Evolutionary conservation across 2,888 invertebrate species (phyloP).

Genomic region (Adelphocoris suturalis): DNA sequence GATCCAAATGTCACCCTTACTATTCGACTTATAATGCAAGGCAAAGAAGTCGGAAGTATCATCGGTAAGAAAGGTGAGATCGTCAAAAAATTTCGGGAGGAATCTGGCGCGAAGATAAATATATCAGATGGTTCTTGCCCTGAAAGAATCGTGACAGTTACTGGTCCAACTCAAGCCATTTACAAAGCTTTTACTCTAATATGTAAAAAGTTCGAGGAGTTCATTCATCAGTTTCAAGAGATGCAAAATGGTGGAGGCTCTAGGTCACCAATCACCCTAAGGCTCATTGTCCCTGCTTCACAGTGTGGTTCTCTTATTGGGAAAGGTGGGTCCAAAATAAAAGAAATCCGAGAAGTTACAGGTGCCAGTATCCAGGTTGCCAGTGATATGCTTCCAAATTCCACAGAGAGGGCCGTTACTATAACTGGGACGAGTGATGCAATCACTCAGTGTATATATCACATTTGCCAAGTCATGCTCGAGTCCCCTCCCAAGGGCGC

Average conservation of each 20-base stretch:
- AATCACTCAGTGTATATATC: conserved; percentile 99
- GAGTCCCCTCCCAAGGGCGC: conserved; percentile 99
- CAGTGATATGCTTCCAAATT: conserved; percentile 99
- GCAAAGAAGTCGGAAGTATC: conserved; percentile 99
- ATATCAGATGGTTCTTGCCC: conserved; percentile 99
- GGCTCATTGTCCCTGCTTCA: conserved; percentile 98
- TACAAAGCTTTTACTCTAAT: conserved; percentile 99
- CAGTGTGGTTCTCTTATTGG: conserved; percentile 99
- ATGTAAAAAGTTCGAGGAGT: conserved; percentile 99
- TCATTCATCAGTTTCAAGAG: conserved; percentile 76
- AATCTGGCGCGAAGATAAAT: conserved; percentile 99
- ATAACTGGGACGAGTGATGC: conserved; percentile 98
- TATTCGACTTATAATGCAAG: conserved; percentile 99
- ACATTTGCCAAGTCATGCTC: conserved; percentile 99
- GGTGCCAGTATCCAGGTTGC: conserved; percentile 96
- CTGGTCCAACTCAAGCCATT: conserved; percentile 97
- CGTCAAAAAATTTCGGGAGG: conserved; percentile 99
- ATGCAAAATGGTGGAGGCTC: conserved; percentile 76
- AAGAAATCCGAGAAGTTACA: conserved; percentile 98
- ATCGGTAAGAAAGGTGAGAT: conserved; percentile 99
- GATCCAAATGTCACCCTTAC: conserved; percentile 97
- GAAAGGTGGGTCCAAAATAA: conserved; percentile 99
- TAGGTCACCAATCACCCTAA: conserved; percentile 96
- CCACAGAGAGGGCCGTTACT: conserved; percentile 98
- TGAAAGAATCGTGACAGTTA: conserved; percentile 99